Percentiles rank a stretch among this genome's conserved stretches.
Conservation (phyloP, 1,140 invertebrate genomes). For the Leptinotarsa lineolata region DNA sequence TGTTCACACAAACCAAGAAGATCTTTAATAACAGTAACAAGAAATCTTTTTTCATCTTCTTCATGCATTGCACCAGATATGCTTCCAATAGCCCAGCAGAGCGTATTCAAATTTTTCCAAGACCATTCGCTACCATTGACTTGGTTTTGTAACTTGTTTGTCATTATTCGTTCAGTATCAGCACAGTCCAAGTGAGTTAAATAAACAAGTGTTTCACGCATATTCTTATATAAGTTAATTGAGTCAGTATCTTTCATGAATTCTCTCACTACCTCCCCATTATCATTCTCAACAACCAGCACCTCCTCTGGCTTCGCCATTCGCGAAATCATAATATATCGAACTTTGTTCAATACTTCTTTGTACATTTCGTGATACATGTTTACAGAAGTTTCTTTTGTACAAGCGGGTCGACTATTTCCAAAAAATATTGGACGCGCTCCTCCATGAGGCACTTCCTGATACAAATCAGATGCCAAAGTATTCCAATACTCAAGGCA, state of each 20-base stretch:
- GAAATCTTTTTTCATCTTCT: conserved; percentile 98
- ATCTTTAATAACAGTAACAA: conserved; percentile 99
- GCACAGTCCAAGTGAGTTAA: conserved; percentile 97
- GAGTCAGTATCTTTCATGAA: conserved; percentile 99
- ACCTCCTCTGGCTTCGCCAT: conserved; percentile 99
- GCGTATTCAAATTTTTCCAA: conserved; percentile 99
- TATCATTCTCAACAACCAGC: conserved; percentile 99
- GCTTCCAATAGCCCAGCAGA: conserved; percentile 99
- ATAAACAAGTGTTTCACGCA: conserved; percentile 98
- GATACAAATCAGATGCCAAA: conserved; percentile 89
- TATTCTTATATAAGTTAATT: conserved; percentile 99
- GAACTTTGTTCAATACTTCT: conserved; percentile 82
- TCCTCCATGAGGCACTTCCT: conserved; percentile 62
- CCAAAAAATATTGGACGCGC: conserved; percentile 57
- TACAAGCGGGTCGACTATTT: conserved; percentile 50
- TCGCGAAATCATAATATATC: conserved; percentile 98
- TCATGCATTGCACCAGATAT: conserved; percentile 99
- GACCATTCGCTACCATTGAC: conserved; percentile 99
- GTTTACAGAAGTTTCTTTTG: conserved; percentile 3
- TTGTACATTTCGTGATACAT: conserved; percentile 42
- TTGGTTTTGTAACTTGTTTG: conserved; percentile 97
- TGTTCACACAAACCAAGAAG: conserved; percentile 97
- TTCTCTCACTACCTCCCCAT: conserved; percentile 98
- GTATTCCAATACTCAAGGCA: conserved; percentile 99
- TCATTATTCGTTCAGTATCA: conserved; percentile 99